Evolutionary conservation across 2,888 invertebrate species (phyloP), one percentile per base, ranked within the genome.

Genomic region (Thysanoteuthis rhombus): DNA sequence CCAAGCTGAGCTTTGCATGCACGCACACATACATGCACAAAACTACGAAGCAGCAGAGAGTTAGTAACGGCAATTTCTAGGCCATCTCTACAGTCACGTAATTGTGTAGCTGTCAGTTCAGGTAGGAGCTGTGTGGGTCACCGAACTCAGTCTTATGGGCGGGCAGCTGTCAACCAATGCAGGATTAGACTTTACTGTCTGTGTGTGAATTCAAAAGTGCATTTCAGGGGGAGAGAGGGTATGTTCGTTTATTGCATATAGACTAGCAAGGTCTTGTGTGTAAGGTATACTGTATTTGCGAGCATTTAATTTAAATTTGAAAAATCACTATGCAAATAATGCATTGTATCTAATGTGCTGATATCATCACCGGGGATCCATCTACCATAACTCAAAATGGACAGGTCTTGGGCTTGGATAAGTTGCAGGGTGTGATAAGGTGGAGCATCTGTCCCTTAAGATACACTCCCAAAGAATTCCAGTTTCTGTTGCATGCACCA

Each of bases 101-200:
- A n/a, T 75, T 75, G 75, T 75, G 75, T 16, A n/a, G n/a, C 75
- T 75, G 75, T 75, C 75, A 75, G n/a, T n/a, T 75, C n/a, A 75
- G 75, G 75, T n/a, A 75, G 75, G 75, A 75, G 75, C 75, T 75
- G n/a, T 75, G n/a, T n/a, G 75, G 75, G 75, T 75, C 75, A 75
- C 75, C 75, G n/a, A 75, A 75, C 32, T 32, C n/a, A 75, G 75
- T 75, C 75, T 58, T 25, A 75, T n/a, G 75, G 75, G 75, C n/a
- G 75, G 75, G n/a, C 75, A 75, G 75, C 75, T 75, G 75, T 75
- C 75, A 75, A n/a, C 75, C 12, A 75, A n/a, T n/a, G n/a, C 75
- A 75, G 75, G 58, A n/a, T n/a, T 75, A 75, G n/a, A n/a, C n/a
- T 75, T 75, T 75, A 75, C 75, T 75, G 32, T 75, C 12, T 75